These are phyloP conservation scores for Cactoblastis cactorum DNA, from an alignment of 2,888 invertebrate genomes.

Conservation along the genomic window DNA sequence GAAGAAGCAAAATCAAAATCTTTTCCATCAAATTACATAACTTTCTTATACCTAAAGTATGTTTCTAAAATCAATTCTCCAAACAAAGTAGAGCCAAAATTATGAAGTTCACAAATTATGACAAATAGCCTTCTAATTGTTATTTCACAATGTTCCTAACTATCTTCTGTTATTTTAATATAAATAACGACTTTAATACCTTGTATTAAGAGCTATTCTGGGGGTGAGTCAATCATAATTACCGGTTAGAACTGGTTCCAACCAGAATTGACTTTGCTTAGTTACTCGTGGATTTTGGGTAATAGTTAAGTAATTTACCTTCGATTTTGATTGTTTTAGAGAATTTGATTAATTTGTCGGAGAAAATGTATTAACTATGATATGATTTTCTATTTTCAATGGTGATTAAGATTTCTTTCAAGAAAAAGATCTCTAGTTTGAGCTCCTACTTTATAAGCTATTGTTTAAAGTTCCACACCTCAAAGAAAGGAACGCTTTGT, in stretches of 20 bases:
- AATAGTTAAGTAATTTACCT: background rate
- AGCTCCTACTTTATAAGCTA: no score
- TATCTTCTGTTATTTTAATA: constrained; percentile 7
- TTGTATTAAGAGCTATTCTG: background rate
- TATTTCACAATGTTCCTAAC: background rate
- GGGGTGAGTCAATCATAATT: constrained; percentile 5
- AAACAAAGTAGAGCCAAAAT: background rate
- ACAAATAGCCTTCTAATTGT: constrained; percentile 2
- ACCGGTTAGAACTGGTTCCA: background rate
- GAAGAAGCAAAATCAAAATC: no score
- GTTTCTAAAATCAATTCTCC: background rate
- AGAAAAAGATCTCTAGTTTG: no score
- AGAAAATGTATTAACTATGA: no score
- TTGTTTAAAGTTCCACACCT: no score
- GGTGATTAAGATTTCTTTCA: no score
- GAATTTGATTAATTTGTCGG: background rate
- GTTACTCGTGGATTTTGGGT: constrained; percentile 1
- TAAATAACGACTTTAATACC: background rate
- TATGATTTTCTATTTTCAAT: no score
- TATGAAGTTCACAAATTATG: background rate
- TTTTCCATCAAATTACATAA: no score
- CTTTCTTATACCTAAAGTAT: no score
- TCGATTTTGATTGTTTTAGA: background rate
- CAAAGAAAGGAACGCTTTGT: no score
- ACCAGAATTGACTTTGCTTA: constrained; percentile 1